Evolutionary conservation across 2,888 invertebrate genomes (phyloP).

Genomic region (Antheraea assamensis): DNA sequence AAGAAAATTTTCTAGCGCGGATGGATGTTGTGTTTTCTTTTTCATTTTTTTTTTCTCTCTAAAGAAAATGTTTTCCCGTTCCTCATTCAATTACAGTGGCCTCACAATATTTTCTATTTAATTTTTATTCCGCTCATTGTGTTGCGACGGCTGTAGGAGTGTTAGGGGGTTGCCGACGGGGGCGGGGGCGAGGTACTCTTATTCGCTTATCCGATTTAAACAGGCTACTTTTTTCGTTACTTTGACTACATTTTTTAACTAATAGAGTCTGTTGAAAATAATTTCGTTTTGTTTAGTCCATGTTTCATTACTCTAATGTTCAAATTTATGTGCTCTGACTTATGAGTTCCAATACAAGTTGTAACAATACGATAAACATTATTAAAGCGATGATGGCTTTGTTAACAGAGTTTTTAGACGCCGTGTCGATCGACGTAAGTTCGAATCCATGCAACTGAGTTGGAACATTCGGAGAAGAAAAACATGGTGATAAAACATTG

Average conservation of each 20-base stretch:
- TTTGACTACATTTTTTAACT: conserved; percentile 13
- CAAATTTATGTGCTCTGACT: too few species aligned
- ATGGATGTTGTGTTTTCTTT: conserved; percentile 22
- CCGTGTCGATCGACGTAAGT: too few species aligned
- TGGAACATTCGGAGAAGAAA: too few species aligned
- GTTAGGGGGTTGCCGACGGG: background rate
- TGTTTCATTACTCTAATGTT: background rate
- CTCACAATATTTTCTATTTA: conserved; percentile 77
- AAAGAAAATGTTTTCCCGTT: conserved; percentile 51
- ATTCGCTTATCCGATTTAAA: conserved; percentile 62
- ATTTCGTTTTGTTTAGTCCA: background rate
- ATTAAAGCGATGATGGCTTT: too few species aligned
- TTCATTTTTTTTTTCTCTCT: conserved; percentile 30
- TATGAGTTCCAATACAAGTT: too few species aligned
- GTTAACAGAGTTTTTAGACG: too few species aligned
- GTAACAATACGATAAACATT: too few species aligned
- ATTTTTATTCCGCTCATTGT: conserved; percentile 74
- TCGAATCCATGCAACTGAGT: too few species aligned
- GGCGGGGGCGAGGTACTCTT: conserved; percentile 33
- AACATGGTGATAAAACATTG: too few species aligned
- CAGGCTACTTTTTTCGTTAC: conserved; percentile 30
- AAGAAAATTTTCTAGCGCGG: conserved; percentile 19
- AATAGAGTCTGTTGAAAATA: conserved; percentile 1
- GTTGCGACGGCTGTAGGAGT: conserved; percentile 38
- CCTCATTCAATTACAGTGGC: conserved; percentile 69